These are phyloP conservation scores for Folsomia candida DNA, from an alignment of 2,888 invertebrate genomes.

Conservation along the genomic window DNA sequence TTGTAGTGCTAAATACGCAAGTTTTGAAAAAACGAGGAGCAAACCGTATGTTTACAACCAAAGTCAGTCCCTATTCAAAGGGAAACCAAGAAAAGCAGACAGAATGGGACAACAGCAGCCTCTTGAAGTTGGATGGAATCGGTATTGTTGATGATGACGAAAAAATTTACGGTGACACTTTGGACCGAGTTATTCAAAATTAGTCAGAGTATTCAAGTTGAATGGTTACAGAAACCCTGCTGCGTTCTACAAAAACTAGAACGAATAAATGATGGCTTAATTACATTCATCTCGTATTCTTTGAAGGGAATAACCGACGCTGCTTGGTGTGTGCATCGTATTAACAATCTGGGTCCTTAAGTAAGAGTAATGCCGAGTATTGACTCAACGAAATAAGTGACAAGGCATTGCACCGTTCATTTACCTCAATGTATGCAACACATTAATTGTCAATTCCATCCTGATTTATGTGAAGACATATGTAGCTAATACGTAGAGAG, in stretches of 20 bases:
- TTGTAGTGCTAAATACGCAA: background rate
- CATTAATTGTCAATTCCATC: background rate
- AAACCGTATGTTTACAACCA: background rate
- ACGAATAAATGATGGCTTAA: slow-evolving; percentile 51
- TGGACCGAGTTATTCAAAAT: slow-evolving; percentile 48
- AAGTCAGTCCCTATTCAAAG: background rate
- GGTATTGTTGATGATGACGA: background rate
- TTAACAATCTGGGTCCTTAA: background rate
- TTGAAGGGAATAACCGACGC: background rate
- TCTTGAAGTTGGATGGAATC: background rate
- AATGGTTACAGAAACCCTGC: slow-evolving; percentile 40
- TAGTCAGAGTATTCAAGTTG: slow-evolving; percentile 47
- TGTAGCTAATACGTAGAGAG: too few species aligned
- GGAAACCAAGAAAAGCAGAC: background rate
- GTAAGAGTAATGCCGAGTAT: background rate
- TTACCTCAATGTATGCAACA: background rate
- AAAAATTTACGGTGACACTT: slow-evolving; percentile 41
- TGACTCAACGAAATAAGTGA: background rate
- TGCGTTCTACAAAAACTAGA: slow-evolving; percentile 49
- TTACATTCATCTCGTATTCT: slow-evolving; percentile 32
- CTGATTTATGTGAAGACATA: background rate
- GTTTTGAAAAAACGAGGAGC: background rate
- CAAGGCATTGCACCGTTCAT: background rate
- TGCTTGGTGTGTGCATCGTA: background rate
- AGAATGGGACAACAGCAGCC: background rate